A percentile compares a stretch with the other conserved stretches of the same genome.
phyloP scores from a whole-genome alignment of 2,888 invertebrate genomes.

The Meta bourneti region DNA sequence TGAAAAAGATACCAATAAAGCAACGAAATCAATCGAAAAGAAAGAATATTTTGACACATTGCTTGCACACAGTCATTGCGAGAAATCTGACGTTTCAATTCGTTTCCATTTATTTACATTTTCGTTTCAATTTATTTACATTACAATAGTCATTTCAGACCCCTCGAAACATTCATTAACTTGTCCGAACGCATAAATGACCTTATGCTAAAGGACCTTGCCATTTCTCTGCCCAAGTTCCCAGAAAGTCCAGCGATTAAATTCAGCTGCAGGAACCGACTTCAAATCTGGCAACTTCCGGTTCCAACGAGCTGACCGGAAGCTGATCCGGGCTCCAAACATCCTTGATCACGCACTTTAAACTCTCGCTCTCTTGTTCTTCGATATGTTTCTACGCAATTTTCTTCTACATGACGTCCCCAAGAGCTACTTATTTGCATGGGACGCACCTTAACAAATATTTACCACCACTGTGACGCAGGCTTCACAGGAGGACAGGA shows the following conservation, averaged over 20 bases:
- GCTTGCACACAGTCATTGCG: too few species aligned
- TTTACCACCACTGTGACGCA: too few species aligned
- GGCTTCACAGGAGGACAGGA: too few species aligned
- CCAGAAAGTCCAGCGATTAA: conserved; percentile 59
- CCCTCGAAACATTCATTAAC: conserved; percentile 5
- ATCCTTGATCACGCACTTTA: conserved; percentile 56
- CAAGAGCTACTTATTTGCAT: background rate
- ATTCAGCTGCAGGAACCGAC: conserved; percentile 68
- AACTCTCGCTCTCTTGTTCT: background rate
- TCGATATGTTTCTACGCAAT: conserved; percentile 28
- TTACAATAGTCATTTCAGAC: too few species aligned
- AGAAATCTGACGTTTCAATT: too few species aligned
- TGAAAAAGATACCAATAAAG: too few species aligned
- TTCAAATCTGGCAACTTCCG: conserved; percentile 63
- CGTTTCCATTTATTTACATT: too few species aligned
- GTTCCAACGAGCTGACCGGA: conserved; percentile 66
- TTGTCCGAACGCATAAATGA: conserved; percentile 29
- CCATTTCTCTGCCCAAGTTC: conserved; percentile 3
- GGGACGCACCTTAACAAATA: background rate
- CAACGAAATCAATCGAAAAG: too few species aligned
- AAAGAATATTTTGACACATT: too few species aligned
- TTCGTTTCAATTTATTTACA: too few species aligned
- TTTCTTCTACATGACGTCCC: background rate
- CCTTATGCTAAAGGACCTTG: background rate
- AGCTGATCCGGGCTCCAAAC: conserved; percentile 58